Evolutionary conservation across 2,888 invertebrate species (phyloP).

Genomic region (Sabellastarte sp.): DNA sequence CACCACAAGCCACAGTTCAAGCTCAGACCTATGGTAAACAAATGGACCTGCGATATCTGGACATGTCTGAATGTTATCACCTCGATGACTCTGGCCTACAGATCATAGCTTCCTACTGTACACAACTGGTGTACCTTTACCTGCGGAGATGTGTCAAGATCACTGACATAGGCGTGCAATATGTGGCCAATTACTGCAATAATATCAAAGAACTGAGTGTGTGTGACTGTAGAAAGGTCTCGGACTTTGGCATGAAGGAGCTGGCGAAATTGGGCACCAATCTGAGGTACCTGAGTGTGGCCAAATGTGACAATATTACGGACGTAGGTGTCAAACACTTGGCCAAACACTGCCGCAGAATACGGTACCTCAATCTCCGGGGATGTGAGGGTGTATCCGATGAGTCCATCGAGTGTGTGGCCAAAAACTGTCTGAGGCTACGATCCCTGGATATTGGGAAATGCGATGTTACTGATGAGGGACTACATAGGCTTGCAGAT

Average conservation of each 20-base stretch:
- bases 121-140: slow-evolving; percentile 82
- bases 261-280: slow-evolving; percentile 82
- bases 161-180: slow-evolving; percentile 88
- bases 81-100: slow-evolving; percentile 83
- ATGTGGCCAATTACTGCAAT: slow-evolving; percentile 84
- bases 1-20: slow-evolving; percentile 49
- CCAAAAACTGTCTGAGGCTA: slow-evolving; percentile 80
- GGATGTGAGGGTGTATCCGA: slow-evolving; percentile 94
- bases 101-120: slow-evolving; percentile 81
- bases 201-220: slow-evolving; percentile 78
- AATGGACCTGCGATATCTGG: slow-evolving; percentile 80
- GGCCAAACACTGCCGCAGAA: slow-evolving; percentile 82
- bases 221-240: slow-evolving; percentile 82
- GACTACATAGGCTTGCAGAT: slow-evolving; percentile 80
- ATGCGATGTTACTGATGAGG: slow-evolving; percentile 89
- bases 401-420: slow-evolving; percentile 82
- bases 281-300: slow-evolving; percentile 87
- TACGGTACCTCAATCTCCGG: slow-evolving; percentile 82
- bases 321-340: slow-evolving; percentile 85
- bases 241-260: slow-evolving; percentile 88
- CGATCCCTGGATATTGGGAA: slow-evolving; percentile 88
- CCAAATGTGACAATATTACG: slow-evolving; percentile 82
- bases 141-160: slow-evolving; percentile 83
- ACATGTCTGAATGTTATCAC: slow-evolving; percentile 84
- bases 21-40: slow-evolving; percentile 53